Percentiles rank a stretch among this genome's conserved stretches.
Evolutionary conservation across 2,113 vertebrate genomes (phyloP).

Genomic region (Hassar affinis): DNA sequence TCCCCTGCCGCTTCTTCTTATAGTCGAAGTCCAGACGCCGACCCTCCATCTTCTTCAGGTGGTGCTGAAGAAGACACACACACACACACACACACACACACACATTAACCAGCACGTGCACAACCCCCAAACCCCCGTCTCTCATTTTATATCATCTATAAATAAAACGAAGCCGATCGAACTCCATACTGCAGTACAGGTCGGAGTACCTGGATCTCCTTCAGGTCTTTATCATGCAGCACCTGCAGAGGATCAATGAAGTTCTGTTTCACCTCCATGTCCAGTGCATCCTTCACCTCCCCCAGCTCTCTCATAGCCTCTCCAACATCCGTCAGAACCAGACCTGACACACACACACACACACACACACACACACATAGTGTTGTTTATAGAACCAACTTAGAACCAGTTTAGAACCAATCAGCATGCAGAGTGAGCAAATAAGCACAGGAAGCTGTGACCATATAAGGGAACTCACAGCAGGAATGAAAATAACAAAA

Average conservation of each 20-base stretch:
- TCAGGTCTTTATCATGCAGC: conserved; percentile 95
- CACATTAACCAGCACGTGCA: not conserved
- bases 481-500: not conserved
- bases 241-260: conserved; percentile 97
- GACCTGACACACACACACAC: conserved; percentile 69
- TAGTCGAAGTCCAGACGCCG: conserved; percentile 97
- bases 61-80: conserved; percentile 75
- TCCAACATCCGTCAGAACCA: conserved; percentile 86
- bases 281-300: conserved; percentile 95
- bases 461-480: conserved; percentile 1
- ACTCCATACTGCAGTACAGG: too few species aligned
- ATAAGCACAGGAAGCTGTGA: not conserved
- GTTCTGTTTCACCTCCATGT: conserved; percentile 99
- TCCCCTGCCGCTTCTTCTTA: conserved; percentile 97
- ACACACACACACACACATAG: conserved; percentile 3
- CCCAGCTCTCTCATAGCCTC: conserved; percentile 92
- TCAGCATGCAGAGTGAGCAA: not conserved
- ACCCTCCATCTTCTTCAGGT: conserved; percentile 95
- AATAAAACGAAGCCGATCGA: too few species aligned
- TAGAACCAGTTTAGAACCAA: not conserved
- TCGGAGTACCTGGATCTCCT: conserved; percentile 88
- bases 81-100: not conserved
- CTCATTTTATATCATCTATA: too few species aligned
- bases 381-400: too few species aligned
- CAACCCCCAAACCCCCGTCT: not conserved